These are phyloP conservation scores for Colaptes auratus DNA, from an alignment of 2,113 vertebrate species.

Conservation along the genomic window DNA sequence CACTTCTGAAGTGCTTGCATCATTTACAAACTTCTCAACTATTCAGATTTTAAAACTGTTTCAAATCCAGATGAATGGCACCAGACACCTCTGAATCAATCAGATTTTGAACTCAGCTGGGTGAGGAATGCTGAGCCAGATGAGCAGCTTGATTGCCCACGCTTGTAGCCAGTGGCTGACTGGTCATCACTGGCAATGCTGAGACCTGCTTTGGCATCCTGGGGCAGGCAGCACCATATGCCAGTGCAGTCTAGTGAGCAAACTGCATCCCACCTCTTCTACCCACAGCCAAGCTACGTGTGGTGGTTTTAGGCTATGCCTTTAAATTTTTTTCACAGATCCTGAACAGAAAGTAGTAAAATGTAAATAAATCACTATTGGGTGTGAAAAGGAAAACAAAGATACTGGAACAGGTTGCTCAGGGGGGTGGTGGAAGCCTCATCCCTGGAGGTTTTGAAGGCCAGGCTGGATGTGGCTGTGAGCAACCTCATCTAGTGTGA, in stretches of 20 bases:
- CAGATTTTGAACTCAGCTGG: not conserved
- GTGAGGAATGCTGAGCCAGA: not conserved
- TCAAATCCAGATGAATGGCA: not conserved
- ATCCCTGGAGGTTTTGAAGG: too few relatives aligned
- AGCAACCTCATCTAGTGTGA: too few relatives aligned
- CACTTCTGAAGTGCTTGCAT: not conserved
- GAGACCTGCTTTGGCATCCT: not conserved
- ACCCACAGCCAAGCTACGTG: not conserved
- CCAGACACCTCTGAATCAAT: not conserved
- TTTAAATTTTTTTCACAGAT: too few relatives aligned
- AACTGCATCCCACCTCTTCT: not conserved
- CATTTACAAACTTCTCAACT: not conserved
- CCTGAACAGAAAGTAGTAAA: too few relatives aligned
- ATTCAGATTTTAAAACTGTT: not conserved
- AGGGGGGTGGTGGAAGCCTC: too few relatives aligned
- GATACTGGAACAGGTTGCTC: too few relatives aligned
- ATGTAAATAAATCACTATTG: too few relatives aligned
- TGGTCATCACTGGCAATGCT: not conserved
- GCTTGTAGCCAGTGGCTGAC: not conserved
- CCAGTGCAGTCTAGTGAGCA: not conserved
- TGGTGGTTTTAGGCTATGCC: too few relatives aligned
- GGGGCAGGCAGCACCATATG: not conserved
- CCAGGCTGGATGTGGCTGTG: too few relatives aligned
- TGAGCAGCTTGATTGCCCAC: not conserved
- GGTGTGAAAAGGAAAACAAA: too few relatives aligned